Conservation (phyloP, 2,888 invertebrate genomes). For the Adelphocoris suturalis region DNA sequence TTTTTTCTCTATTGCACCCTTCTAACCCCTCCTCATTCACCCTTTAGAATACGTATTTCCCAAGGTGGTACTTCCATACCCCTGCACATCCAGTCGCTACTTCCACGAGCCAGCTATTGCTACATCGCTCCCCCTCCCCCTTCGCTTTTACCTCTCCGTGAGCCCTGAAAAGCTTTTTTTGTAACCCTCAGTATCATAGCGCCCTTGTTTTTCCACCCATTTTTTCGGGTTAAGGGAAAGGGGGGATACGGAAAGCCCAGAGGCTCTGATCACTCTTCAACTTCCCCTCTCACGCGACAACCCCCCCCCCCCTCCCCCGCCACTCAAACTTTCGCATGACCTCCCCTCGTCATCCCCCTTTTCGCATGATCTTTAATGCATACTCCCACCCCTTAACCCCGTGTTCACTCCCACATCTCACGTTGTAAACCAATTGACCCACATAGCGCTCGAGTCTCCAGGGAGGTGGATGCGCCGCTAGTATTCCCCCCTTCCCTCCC, state of each 20-base stretch:
- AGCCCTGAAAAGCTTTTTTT: neutral
- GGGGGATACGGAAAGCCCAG: neutral
- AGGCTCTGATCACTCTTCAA: neutral
- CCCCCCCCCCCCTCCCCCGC: no score
- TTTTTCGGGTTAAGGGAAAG: neutral
- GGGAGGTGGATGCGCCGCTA: neutral
- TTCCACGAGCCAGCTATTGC: no score
- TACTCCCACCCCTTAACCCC: slow-evolving; percentile 6
- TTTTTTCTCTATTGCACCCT: neutral
- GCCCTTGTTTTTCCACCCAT: neutral
- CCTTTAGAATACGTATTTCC: slow-evolving; percentile 11
- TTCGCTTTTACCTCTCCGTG: no score
- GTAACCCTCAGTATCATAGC: neutral
- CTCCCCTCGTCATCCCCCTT: neutral
- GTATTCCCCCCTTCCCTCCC: no score
- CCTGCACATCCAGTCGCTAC: neutral
- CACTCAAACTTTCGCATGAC: neutral
- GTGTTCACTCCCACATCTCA: neutral
- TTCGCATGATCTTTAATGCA: slow-evolving; percentile 3
- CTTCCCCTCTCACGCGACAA: slow-evolving; percentile 1
- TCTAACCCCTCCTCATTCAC: neutral
- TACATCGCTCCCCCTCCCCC: no score
- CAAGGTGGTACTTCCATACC: neutral
- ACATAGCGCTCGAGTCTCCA: neutral
- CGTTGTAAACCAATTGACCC: slow-evolving; percentile 25